Evolutionary conservation across 64 coral and sea anemone genomes (phyloP).

Genomic region (Hydrozoanthus tunicans): DNA sequence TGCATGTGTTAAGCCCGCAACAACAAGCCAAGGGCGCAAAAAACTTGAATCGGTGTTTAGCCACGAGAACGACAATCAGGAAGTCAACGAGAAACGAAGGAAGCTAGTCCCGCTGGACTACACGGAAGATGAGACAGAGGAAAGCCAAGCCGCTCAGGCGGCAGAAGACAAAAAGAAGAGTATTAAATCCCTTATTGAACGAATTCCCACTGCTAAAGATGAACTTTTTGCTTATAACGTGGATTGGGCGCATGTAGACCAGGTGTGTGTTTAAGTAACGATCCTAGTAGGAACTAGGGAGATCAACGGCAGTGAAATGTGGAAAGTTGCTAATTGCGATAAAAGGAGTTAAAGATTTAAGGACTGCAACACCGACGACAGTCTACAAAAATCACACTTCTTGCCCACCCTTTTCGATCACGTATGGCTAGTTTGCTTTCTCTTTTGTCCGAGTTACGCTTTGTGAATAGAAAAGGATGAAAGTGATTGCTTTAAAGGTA

Average conservation of each 20-base stretch:
- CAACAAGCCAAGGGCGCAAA: slow-evolving; percentile 77
- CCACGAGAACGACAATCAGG: slow-evolving; percentile 76
- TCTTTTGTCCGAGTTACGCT: no score
- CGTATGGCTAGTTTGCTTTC: no score
- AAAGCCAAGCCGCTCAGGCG: slow-evolving; percentile 56
- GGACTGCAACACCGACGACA: no score
- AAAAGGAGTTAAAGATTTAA: no score
- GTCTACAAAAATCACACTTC: no score
- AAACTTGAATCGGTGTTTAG: slow-evolving; percentile 93
- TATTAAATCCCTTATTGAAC: slow-evolving; percentile 99
- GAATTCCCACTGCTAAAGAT: slow-evolving; percentile 99
- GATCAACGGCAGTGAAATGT: no score
- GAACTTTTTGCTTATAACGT: slow-evolving; percentile 99
- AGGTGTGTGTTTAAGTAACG: slow-evolving; percentile 54
- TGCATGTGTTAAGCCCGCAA: slow-evolving; percentile 58
- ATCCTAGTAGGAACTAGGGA: not conserved
- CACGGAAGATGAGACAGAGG: slow-evolving; percentile 73
- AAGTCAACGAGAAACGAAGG: slow-evolving; percentile 37
- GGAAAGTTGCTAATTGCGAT: not conserved
- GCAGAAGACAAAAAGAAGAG: slow-evolving; percentile 98
- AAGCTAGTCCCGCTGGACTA: slow-evolving; percentile 95
- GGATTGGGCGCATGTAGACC: slow-evolving; percentile 95
- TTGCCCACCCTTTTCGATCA: no score
- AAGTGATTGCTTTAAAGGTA: no score
- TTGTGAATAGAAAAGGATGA: no score